Evolutionary conservation across 2,113 vertebrate genomes (phyloP).

Genomic region (Cepphus grylle): DNA sequence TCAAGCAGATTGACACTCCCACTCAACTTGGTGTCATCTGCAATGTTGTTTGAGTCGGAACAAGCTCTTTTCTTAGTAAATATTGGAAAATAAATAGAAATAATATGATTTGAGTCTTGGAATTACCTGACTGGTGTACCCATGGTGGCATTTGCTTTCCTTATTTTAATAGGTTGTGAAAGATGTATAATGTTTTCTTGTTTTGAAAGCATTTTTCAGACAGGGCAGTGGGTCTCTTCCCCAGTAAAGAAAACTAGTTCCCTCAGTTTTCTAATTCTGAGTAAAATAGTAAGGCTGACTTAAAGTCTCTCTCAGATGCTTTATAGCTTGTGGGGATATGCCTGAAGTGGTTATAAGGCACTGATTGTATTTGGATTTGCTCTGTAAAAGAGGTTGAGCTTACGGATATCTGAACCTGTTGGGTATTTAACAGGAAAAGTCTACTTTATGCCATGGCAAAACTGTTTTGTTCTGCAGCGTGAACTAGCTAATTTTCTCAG

Average conservation of each 20-base stretch:
- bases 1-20: background rate
- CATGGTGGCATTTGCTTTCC: background rate
- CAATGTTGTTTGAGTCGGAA: background rate
- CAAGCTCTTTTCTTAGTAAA: background rate
- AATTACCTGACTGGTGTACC: background rate
- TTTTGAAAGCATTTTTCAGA: background rate
- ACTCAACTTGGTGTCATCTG: background rate
- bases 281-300: background rate
- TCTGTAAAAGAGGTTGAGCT: background rate
- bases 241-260: background rate
- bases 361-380: background rate
- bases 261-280: background rate
- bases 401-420: background rate
- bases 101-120: background rate
- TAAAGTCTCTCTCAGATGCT: background rate
- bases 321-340: background rate
- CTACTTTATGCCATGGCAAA: background rate
- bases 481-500: slow-evolving; percentile 14
- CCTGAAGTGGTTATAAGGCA: background rate
- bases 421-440: background rate
- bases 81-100: background rate
- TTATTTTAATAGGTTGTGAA: background rate
- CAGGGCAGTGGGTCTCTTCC: background rate
- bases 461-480: background rate
- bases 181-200: background rate